A percentile compares a stretch with the other conserved stretches of the same genome.
These are phyloP conservation scores for Yasuhikotakia modesta DNA, from an alignment of 2,797 vertebrate genomes.

Conservation along the genomic window DNA sequence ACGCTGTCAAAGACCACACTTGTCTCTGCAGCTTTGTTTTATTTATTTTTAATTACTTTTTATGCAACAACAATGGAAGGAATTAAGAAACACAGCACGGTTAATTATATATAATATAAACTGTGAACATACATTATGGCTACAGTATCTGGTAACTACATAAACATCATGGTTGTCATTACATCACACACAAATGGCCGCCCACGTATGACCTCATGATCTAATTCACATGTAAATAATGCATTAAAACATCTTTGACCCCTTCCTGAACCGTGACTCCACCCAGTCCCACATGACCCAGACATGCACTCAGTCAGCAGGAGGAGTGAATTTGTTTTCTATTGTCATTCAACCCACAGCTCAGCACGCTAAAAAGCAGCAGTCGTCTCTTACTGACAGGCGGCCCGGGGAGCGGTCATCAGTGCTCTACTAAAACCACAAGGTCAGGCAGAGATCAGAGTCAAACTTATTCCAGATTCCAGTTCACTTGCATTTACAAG, in stretches of 20 bases:
- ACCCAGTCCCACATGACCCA: conserved; percentile 70
- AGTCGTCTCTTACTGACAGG: conserved; percentile 50
- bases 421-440: conserved; percentile 38
- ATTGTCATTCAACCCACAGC: conserved; percentile 53
- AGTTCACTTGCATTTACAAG: conserved; percentile 43
- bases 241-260: conserved; percentile 48
- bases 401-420: conserved; percentile 32
- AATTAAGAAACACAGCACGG: conserved; percentile 60
- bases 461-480: conserved; percentile 23
- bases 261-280: conserved; percentile 57
- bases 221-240: conserved; percentile 48
- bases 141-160: conserved; percentile 19
- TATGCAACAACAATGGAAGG: conserved; percentile 70
- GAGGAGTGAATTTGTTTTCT: conserved; percentile 65
- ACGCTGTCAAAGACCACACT: conserved; percentile 76
- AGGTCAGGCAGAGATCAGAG: conserved; percentile 40
- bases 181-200: conserved; percentile 38
- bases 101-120: conserved; percentile 38
- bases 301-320: conserved; percentile 75
- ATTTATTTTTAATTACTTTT: conserved; percentile 79
- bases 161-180: conserved; percentile 42
- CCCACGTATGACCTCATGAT: conserved; percentile 25
- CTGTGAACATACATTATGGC: conserved; percentile 26
- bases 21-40: conserved; percentile 74
- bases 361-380: conserved; percentile 28